Conservation (phyloP, 2,797 vertebrate species). For the Urophycis tenuis region DNA sequence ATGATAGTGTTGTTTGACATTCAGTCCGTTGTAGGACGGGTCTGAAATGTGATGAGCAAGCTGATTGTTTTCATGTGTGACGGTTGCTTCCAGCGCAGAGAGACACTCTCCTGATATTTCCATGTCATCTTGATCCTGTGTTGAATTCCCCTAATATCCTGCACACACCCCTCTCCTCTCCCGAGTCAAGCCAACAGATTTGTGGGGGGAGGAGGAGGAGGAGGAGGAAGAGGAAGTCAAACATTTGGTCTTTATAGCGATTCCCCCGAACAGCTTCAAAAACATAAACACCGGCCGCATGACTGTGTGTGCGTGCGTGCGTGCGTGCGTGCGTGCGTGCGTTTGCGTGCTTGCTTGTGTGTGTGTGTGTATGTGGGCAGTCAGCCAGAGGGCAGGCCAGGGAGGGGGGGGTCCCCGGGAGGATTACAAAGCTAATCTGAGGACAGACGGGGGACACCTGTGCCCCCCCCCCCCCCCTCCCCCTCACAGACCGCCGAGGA, state of each 20-base stretch:
- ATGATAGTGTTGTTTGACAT: background rate
- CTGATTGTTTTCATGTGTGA: background rate
- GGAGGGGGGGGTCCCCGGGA: conserved; percentile 52
- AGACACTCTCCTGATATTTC: background rate
- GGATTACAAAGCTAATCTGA: conserved; percentile 73
- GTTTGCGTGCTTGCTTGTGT: background rate
- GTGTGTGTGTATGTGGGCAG: conserved; percentile 10
- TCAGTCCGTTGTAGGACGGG: background rate
- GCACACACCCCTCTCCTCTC: background rate
- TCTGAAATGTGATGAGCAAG: background rate
- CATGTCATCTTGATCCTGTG: background rate
- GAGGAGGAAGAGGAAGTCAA: background rate
- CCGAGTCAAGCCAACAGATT: conserved; percentile 23
- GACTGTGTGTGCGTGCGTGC: conserved; percentile 4
- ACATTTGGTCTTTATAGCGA: conserved; percentile 38
- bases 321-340: background rate
- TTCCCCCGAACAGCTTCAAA: conserved; percentile 59
- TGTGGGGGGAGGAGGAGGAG: background rate
- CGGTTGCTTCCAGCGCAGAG: background rate
- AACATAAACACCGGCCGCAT: conserved; percentile 50
- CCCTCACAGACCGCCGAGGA: conserved; percentile 52
- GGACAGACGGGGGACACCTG: conserved; percentile 76
- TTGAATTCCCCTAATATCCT: background rate
- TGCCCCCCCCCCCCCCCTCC: conserved; percentile 41
- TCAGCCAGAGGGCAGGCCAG: background rate